Percentiles rank a stretch among this genome's conserved stretches.
Evolutionary conservation across 2,113 vertebrate species (phyloP).

Genomic region (mouse (Mus musculus)): GRCm39 chr9:4772501-4773000

Average conservation of each 20-base stretch:
- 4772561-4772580: not conserved
- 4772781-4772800: not conserved
- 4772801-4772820: fast-evolving
- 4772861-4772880: not conserved
- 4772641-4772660: not conserved
- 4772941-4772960: not conserved
- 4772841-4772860: too few relatives aligned
- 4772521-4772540: not conserved
- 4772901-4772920: not conserved
- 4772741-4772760: too few relatives aligned
- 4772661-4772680: not conserved
- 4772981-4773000: not conserved
- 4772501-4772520: not conserved
- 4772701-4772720: not conserved
- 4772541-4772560: not conserved
- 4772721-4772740: not conserved
- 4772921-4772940: not conserved
- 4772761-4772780: not conserved
- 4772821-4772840: not conserved
- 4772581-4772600: not conserved
- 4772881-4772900: not conserved
- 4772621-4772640: not conserved
- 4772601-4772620: not conserved
- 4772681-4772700: not conserved
- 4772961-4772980: not conserved